A percentile compares a stretch with the other conserved stretches of the same genome.
phyloP scores from a whole-genome alignment of 2,113 vertebrate species.

The Varanus komodoensis region DNA sequence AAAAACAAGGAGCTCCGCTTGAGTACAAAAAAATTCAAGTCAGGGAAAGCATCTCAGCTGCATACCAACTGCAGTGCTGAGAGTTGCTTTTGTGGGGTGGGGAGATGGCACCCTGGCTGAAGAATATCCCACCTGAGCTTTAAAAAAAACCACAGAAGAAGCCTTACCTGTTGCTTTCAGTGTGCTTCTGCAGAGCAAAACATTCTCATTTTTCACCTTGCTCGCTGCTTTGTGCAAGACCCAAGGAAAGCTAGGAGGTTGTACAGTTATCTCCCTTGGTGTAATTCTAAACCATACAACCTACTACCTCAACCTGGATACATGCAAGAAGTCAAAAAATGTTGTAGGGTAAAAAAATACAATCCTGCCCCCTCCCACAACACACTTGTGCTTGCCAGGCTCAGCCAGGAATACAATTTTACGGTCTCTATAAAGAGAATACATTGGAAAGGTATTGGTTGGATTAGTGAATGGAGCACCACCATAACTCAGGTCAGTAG shows the following conservation, averaged over 20 bases:
- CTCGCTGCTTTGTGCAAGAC: conserved; percentile 82
- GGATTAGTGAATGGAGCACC: not conserved
- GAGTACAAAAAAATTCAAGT: not conserved
- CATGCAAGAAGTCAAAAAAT: conserved; percentile 79
- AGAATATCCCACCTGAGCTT: conserved; percentile 11
- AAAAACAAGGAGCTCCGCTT: not conserved
- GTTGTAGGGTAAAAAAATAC: conserved; percentile 60
- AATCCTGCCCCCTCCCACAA: conserved; percentile 31
- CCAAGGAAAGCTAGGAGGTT: conserved; percentile 99
- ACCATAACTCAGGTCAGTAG: not conserved
- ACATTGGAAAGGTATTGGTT: not conserved
- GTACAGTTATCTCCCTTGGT: conserved; percentile 99
- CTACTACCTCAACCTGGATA: conserved; percentile 99
- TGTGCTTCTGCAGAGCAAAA: conserved; percentile 61
- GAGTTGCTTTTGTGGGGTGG: not conserved
- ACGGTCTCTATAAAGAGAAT: not conserved
- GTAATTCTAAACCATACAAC: conserved; percentile 99
- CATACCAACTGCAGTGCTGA: not conserved
- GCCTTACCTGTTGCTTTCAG: conserved; percentile 79
- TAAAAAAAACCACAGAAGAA: conserved; percentile 36
- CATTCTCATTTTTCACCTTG: conserved; percentile 62
- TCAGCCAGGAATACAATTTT: not conserved
- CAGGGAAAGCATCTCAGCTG: not conserved
- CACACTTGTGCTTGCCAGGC: not conserved
- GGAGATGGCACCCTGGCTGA: accelerated